Conservation (phyloP, 1,140 invertebrate genomes). For the Sitodiplosis mosellana region DNA sequence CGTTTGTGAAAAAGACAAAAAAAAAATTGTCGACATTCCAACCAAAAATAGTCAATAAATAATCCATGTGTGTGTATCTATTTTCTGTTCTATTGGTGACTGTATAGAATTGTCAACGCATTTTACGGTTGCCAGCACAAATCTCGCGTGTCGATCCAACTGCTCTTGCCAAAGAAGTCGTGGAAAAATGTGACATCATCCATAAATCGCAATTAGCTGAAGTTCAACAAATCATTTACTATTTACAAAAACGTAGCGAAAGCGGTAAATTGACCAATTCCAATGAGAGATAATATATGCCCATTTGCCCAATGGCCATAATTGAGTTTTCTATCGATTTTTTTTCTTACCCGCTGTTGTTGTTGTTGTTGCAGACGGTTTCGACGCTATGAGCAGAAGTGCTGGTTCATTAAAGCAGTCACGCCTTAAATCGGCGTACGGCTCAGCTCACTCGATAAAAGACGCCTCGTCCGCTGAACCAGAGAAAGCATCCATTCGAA, state of each 20-base stretch:
- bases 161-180: conserved; percentile 65
- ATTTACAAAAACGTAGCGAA: conserved; percentile 62
- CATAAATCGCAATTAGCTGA: conserved; percentile 66
- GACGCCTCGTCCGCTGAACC: too few relatives aligned
- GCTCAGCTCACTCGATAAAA: conserved; percentile 16
- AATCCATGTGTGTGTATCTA: neutral
- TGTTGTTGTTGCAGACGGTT: too few relatives aligned
- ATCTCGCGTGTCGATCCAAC: conserved; percentile 63
- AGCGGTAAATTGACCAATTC: neutral
- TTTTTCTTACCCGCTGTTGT: neutral
- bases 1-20: too few relatives aligned
- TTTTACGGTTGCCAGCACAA: conserved; percentile 69
- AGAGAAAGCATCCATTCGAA: conserved; percentile 45
- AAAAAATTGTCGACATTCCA: too few relatives aligned
- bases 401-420: conserved; percentile 2
- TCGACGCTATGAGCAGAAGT: conserved; percentile 3
- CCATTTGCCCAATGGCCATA: too few relatives aligned
- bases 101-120: conserved; percentile 54
- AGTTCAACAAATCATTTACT: conserved; percentile 82
- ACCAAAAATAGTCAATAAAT: too few relatives aligned
- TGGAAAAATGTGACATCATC: conserved; percentile 77
- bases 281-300: neutral
- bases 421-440: too few relatives aligned
- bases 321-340: neutral
- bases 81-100: too few relatives aligned